Evolutionary conservation across 1,140 invertebrate genomes (phyloP).

Genomic region (Drosophila auraria): DNA sequence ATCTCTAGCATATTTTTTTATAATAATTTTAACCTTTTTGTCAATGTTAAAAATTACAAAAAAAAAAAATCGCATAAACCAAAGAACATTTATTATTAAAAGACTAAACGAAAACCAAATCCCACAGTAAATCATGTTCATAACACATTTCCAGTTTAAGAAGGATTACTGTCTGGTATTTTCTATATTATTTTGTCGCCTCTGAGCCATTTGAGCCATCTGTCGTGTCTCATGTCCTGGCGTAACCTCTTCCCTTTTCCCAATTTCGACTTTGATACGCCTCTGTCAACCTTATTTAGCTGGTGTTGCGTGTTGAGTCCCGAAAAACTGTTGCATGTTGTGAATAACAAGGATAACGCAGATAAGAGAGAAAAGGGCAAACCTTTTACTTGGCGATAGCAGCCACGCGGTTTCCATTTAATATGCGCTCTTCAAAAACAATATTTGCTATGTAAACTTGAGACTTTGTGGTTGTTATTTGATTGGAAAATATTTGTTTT

Average conservation of each 20-base stretch:
- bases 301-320: slow-evolving; percentile 32
- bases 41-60: neutral
- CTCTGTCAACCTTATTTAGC: slow-evolving; percentile 48
- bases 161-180: slow-evolving; percentile 8
- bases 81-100: neutral
- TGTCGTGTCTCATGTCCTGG: slow-evolving; percentile 25
- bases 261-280: slow-evolving; percentile 44
- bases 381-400: slow-evolving; percentile 14
- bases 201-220: slow-evolving; percentile 30
- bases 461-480: slow-evolving; percentile 8
- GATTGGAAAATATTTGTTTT: slow-evolving; percentile 45
- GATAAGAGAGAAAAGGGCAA: slow-evolving; percentile 16
- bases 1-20: too few relatives aligned
- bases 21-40: too few relatives aligned
- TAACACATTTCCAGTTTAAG: neutral
- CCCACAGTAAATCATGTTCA: neutral
- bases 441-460: slow-evolving; percentile 55
- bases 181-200: slow-evolving; percentile 13
- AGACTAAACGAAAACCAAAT: neutral
- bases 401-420: slow-evolving; percentile 35
- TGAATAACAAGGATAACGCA: slow-evolving; percentile 22
- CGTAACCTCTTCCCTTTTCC: neutral
- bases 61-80: too few relatives aligned
- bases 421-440: slow-evolving; percentile 35
- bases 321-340: slow-evolving; percentile 37